Percentiles rank a stretch among this genome's conserved stretches.
phyloP scores from a whole-genome alignment of 2,797 vertebrate genomes.

The Notoglanidium macrostoma region DNA sequence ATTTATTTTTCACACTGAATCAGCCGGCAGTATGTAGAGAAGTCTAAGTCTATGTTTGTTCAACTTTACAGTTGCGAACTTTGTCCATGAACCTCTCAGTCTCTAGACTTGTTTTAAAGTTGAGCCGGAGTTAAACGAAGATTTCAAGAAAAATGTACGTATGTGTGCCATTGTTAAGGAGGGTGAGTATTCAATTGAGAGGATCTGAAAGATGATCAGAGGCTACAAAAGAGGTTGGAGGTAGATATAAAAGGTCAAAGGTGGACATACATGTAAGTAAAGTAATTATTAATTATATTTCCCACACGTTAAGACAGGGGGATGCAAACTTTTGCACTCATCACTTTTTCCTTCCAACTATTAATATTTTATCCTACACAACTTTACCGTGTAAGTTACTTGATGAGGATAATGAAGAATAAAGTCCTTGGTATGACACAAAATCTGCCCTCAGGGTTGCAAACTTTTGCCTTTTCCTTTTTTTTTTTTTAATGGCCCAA shows the following conservation, averaged over 20 bases:
- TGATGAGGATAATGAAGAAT: neutral
- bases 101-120: neutral
- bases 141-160: neutral
- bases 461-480: neutral
- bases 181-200: neutral
- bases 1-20: slow-evolving; percentile 60
- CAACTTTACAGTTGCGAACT: neutral
- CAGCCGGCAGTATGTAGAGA: slow-evolving; percentile 64
- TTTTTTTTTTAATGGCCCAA: neutral
- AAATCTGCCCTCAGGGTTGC: neutral
- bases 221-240: neutral
- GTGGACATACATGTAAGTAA: neutral
- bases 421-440: neutral
- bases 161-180: neutral
- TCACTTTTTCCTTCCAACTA: neutral
- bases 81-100: neutral
- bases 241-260: neutral
- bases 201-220: neutral
- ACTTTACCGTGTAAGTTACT: neutral
- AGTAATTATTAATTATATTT: neutral
- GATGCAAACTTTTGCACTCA: neutral
- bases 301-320: neutral
- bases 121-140: neutral
- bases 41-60: too few species aligned
- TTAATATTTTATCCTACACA: neutral